These are phyloP conservation scores for Chlorops oryzae DNA, from an alignment of 1,140 invertebrate species.

Conservation along the genomic window DNA sequence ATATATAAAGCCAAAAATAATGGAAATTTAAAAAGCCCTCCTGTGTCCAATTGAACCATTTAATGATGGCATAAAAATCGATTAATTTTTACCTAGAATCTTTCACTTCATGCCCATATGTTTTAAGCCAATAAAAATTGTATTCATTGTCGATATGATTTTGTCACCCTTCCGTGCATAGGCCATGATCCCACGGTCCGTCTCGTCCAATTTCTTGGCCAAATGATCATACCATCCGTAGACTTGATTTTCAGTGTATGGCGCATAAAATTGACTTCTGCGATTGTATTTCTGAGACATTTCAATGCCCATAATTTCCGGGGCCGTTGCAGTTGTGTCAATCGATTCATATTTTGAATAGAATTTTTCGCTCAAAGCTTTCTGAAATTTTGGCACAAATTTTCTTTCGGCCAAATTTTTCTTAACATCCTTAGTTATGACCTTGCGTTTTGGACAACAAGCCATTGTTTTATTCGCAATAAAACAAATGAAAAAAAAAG, in stretches of 20 bases:
- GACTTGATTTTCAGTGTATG: conserved; percentile 14
- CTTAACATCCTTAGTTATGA: neutral
- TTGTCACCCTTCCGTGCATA: neutral
- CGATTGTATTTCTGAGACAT: conserved; percentile 1
- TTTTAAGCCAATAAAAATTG: too few species aligned
- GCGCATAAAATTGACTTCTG: neutral
- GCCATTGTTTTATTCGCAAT: conserved; percentile 1
- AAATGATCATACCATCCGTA: conserved; percentile 11
- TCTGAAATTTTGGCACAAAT: too few species aligned
- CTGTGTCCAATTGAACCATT: too few species aligned
- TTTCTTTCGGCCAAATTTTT: too few species aligned
- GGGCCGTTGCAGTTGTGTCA: too few species aligned
- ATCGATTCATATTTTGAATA: conserved; percentile 12
- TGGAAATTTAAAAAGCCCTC: too few species aligned
- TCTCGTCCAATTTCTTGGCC: neutral
- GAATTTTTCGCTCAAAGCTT: conserved; percentile 15
- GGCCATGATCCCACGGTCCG: conserved; percentile 1
- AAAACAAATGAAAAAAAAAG: neutral
- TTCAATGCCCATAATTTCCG: too few species aligned
- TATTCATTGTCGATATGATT: too few species aligned
- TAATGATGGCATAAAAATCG: too few species aligned
- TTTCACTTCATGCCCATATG: too few species aligned
- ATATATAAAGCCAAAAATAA: too few species aligned
- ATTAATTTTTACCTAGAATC: too few species aligned
- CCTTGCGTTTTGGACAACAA: neutral